A percentile compares a stretch with the other conserved stretches of the same genome.
phyloP scores from a whole-genome alignment of 2,797 vertebrate genomes.

The Distichodus sexfasciatus region DNA sequence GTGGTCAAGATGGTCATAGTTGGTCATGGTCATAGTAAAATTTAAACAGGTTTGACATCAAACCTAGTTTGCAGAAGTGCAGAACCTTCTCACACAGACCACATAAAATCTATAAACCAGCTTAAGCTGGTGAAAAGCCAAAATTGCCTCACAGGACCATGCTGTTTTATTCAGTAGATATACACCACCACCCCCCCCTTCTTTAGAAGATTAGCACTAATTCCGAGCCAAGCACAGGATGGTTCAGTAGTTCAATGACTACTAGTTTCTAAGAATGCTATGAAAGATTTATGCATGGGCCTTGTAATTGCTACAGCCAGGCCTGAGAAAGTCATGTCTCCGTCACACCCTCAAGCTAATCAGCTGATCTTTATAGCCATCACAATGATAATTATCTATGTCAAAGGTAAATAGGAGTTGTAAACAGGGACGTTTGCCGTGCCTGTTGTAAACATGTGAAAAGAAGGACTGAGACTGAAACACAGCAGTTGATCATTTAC shows the following conservation, averaged over 20 bases:
- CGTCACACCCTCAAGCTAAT: slow-evolving; percentile 17
- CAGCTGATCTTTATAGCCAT: slow-evolving; percentile 35
- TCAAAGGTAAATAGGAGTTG: slow-evolving; percentile 28
- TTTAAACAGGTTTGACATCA: too few species aligned
- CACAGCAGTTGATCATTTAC: background rate
- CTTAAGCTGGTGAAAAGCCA: too few species aligned
- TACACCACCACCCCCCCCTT: too few species aligned
- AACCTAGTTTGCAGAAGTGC: too few species aligned
- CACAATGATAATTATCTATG: slow-evolving; percentile 20
- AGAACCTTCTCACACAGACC: too few species aligned
- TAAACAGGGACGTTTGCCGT: slow-evolving; percentile 58
- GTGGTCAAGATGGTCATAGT: too few species aligned
- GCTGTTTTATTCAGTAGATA: too few species aligned
- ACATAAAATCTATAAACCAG: too few species aligned
- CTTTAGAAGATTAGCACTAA: background rate
- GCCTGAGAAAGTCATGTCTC: background rate
- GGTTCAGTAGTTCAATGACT: background rate
- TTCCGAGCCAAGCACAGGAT: background rate
- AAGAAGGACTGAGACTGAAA: background rate
- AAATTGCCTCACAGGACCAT: too few species aligned
- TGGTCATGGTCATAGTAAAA: too few species aligned
- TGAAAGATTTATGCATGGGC: background rate
- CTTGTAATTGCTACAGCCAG: background rate
- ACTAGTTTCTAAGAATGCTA: background rate
- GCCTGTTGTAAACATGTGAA: background rate